Percentiles rank a stretch among this genome's conserved stretches.
Evolutionary conservation across 1,140 invertebrate genomes (phyloP).

Genomic region (Helicoverpa armigera): DNA sequence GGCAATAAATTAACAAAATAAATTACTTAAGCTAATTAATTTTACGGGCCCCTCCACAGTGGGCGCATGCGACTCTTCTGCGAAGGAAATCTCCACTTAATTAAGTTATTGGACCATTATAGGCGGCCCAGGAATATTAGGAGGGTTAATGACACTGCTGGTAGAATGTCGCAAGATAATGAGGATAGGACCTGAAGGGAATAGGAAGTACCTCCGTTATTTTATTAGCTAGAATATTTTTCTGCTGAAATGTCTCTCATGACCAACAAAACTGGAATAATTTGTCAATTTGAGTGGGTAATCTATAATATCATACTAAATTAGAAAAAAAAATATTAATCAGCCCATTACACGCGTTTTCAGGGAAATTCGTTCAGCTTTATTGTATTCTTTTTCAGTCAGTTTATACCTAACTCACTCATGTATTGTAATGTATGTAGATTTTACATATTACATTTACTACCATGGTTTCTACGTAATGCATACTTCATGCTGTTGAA

Average conservation of each 20-base stretch:
- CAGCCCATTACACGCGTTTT: too few species aligned
- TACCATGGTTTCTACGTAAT: too few species aligned
- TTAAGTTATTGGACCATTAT: slow-evolving; percentile 65
- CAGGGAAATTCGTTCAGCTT: too few species aligned
- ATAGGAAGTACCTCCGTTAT: slow-evolving; percentile 1
- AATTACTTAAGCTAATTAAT: slow-evolving; percentile 64
- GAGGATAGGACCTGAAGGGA: slow-evolving; percentile 22
- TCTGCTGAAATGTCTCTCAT: background rate
- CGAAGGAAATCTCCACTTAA: slow-evolving; percentile 59
- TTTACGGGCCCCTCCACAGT: slow-evolving; percentile 57
- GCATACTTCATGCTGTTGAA: too few species aligned
- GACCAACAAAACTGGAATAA: too few species aligned
- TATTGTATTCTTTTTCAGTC: too few species aligned
- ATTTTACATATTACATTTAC: too few species aligned
- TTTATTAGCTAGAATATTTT: background rate
- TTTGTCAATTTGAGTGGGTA: too few species aligned
- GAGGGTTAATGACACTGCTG: background rate
- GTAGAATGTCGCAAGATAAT: slow-evolving; percentile 32
- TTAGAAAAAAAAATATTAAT: too few species aligned
- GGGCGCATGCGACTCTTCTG: slow-evolving; percentile 34
- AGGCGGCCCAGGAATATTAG: slow-evolving; percentile 47
- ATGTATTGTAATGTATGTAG: too few species aligned
- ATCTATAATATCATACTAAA: too few species aligned
- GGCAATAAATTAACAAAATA: slow-evolving; percentile 62
- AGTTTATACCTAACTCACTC: too few species aligned